These are phyloP conservation scores for Drosophila santomea DNA, from an alignment of 1,140 invertebrate species.

Conservation along the genomic window DNA sequence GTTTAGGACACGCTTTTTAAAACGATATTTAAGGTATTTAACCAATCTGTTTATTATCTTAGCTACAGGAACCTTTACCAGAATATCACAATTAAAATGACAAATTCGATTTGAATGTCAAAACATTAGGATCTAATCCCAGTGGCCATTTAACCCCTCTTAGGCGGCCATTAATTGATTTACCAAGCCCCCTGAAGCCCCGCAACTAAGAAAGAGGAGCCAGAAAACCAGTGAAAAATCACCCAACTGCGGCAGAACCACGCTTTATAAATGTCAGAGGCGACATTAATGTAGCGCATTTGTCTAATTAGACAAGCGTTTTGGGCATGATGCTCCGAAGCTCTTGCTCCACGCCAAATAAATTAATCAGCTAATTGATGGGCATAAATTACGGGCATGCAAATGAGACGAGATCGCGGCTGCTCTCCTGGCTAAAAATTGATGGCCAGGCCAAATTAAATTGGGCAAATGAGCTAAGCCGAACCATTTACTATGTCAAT, in stretches of 20 bases:
- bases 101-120: constrained; percentile 34
- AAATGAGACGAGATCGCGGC: constrained; percentile 48
- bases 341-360: constrained; percentile 69
- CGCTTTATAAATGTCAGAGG: constrained; percentile 76
- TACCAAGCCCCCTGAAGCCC: constrained; percentile 5
- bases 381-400: constrained; percentile 74
- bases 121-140: constrained; percentile 30
- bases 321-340: constrained; percentile 35
- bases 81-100: background rate
- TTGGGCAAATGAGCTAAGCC: constrained; percentile 60
- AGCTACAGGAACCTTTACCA: background rate
- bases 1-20: background rate
- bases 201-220: constrained; percentile 14
- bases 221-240: constrained; percentile 21
- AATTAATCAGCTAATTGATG: constrained; percentile 83
- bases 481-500: constrained; percentile 16
- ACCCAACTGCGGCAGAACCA: constrained; percentile 33
- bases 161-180: constrained; percentile 30
- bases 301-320: constrained; percentile 82
- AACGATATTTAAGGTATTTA: background rate
- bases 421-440: constrained; percentile 26
- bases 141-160: constrained; percentile 29
- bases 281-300: constrained; percentile 79
- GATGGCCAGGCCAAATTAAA: constrained; percentile 70
- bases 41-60: background rate